phyloP scores from a whole-genome alignment of 2,113 vertebrate genomes.

The Mus musculus region DNA sequence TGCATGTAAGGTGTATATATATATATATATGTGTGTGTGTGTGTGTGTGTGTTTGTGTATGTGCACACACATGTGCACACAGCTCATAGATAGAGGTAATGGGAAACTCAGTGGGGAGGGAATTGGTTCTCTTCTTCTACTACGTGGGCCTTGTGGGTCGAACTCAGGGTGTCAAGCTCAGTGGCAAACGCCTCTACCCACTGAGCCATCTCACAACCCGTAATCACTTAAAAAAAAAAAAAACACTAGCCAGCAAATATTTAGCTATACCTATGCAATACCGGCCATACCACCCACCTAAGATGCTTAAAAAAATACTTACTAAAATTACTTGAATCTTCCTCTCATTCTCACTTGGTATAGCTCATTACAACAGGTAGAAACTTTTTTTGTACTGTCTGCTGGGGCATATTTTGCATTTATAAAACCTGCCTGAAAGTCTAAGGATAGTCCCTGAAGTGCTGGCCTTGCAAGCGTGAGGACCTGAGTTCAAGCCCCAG shows the following conservation, averaged over 20 bases:
- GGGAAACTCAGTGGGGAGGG: background rate
- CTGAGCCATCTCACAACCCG: background rate
- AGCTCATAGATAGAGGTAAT: background rate
- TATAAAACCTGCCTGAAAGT: background rate
- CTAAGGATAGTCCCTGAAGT: background rate
- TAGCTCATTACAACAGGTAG: background rate
- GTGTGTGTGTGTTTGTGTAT: background rate
- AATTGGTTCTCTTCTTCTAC: background rate
- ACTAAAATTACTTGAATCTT: background rate
- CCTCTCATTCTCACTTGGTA: background rate
- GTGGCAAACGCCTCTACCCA: background rate
- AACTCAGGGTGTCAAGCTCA: background rate
- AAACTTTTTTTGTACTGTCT: background rate
- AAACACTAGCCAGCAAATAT: too few species aligned
- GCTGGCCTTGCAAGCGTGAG: background rate
- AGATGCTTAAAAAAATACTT: background rate
- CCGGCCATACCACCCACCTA: too few species aligned
- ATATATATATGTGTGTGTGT: background rate
- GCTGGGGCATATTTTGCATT: background rate
- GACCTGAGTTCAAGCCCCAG: background rate
- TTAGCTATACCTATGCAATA: background rate
- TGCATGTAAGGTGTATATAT: background rate
- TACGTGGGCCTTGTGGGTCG: too few species aligned
- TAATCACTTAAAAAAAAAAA: background rate
- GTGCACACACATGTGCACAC: background rate